A percentile compares a stretch with the other conserved stretches of the same genome.
Evolutionary conservation across 2,888 invertebrate species (phyloP).

Genomic region (Pollenia griseotomentosa): DNA sequence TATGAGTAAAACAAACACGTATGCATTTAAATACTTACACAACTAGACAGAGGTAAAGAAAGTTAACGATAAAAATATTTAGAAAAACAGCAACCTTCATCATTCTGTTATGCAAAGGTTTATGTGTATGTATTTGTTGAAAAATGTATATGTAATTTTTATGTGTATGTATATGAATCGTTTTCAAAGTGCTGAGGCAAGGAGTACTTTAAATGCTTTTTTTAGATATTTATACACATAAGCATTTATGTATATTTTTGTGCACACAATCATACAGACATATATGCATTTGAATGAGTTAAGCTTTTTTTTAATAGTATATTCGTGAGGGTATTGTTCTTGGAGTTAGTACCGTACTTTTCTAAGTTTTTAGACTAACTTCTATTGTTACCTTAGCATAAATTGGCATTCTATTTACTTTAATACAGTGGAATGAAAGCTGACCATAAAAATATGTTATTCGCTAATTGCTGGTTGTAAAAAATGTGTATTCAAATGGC

Average conservation of each 20-base stretch:
- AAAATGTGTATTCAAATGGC: no score
- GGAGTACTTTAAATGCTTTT: slow-evolving; percentile 23
- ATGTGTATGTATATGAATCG: not conserved
- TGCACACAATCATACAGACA: not conserved
- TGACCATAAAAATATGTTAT: not conserved
- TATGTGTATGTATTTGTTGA: not conserved
- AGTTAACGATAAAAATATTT: slow-evolving; percentile 29
- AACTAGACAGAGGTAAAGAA: not conserved
- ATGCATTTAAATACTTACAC: not conserved
- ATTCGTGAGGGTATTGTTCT: slow-evolving; percentile 31
- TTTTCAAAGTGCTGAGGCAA: slow-evolving; percentile 18
- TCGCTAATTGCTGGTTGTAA: no score
- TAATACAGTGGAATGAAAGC: slow-evolving; percentile 8
- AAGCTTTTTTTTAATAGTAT: not conserved
- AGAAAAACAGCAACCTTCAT: slow-evolving; percentile 29
- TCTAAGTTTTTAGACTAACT: slow-evolving; percentile 21
- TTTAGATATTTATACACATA: not conserved
- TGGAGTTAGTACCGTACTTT: slow-evolving; percentile 14
- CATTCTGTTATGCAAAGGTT: not conserved
- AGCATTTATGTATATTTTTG: not conserved
- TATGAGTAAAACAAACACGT: not conserved
- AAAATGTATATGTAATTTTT: not conserved
- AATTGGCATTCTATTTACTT: slow-evolving; percentile 39
- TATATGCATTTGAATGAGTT: not conserved
- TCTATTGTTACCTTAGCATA: slow-evolving; percentile 11